Evolutionary conservation across 1,140 invertebrate genomes (phyloP).

Genomic region (Eriocheir sinensis): DNA sequence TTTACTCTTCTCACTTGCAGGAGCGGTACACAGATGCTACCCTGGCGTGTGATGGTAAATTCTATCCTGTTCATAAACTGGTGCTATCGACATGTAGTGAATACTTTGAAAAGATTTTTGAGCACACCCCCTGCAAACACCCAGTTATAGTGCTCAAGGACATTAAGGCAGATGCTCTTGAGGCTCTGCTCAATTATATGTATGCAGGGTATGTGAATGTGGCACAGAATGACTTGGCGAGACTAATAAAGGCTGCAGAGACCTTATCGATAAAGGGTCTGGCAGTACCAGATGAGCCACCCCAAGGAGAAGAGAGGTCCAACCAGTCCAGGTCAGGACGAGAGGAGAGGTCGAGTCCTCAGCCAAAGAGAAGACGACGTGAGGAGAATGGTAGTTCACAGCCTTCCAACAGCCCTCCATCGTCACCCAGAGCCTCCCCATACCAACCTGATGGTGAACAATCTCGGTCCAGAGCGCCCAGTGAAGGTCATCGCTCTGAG

Average conservation of each 20-base stretch:
- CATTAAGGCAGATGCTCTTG: conserved; percentile 92
- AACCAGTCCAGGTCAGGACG: conserved; percentile 29
- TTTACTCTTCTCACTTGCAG: conserved; percentile 56
- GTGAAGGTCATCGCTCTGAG: conserved; percentile 58
- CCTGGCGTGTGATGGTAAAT: conserved; percentile 83
- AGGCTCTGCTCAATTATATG: conserved; percentile 94
- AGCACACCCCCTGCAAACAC: conserved; percentile 88
- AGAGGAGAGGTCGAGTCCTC: conserved; percentile 66
- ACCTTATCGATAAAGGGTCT: conserved; percentile 89
- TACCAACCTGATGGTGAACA: conserved; percentile 65
- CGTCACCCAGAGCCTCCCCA: conserved; percentile 66
- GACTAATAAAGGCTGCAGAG: conserved; percentile 91
- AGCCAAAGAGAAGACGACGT: conserved; percentile 70
- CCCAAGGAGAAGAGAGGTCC: conserved; percentile 47
- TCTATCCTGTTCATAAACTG: conserved; percentile 90
- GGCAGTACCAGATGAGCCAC: conserved; percentile 81
- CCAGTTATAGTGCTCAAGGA: conserved; percentile 95
- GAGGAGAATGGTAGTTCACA: conserved; percentile 69
- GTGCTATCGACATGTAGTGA: conserved; percentile 93
- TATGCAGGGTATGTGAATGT: conserved; percentile 95
- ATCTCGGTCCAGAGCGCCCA: conserved; percentile 62
- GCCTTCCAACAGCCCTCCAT: conserved; percentile 66
- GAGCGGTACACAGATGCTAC: conserved; percentile 79
- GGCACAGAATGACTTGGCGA: conserved; percentile 90
- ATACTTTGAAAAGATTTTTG: conserved; percentile 85